These are phyloP conservation scores for Phoxinus phoxinus DNA, from an alignment of 2,113 vertebrate genomes.

Conservation along the genomic window DNA sequence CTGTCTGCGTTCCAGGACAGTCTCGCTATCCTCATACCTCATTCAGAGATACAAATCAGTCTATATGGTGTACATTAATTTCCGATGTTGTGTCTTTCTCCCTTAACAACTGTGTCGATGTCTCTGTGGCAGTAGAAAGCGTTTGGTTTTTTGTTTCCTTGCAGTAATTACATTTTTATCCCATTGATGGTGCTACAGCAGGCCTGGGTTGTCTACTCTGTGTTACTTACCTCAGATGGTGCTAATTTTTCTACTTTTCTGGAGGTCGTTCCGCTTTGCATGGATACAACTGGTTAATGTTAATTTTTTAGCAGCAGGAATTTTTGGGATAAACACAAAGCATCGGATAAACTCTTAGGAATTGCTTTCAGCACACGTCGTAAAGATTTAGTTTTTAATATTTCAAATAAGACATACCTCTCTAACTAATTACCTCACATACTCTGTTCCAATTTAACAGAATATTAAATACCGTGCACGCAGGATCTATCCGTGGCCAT, in stretches of 20 bases:
- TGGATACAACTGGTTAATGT: constrained; percentile 42
- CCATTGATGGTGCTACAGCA: constrained; percentile 83
- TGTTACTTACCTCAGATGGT: constrained; percentile 82
- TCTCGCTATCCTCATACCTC: constrained; percentile 62
- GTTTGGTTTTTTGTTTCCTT: neutral
- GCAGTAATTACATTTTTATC: constrained; percentile 70
- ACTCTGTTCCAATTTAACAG: constrained; percentile 24
- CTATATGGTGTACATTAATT: constrained; percentile 22
- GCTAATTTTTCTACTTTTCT: constrained; percentile 77
- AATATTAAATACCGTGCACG: neutral
- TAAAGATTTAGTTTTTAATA: neutral
- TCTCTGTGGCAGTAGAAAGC: neutral
- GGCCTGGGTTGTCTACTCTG: constrained; percentile 73
- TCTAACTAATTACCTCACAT: constrained; percentile 40
- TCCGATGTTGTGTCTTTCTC: constrained; percentile 9
- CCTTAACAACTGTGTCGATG: constrained; percentile 22
- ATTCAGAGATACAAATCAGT: constrained; percentile 67
- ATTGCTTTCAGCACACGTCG: neutral
- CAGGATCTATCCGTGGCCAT: neutral
- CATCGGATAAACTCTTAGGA: neutral
- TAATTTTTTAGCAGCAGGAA: constrained; percentile 19
- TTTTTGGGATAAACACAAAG: constrained; percentile 10
- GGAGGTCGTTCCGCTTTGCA: constrained; percentile 45
- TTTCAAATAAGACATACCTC: constrained; percentile 30
- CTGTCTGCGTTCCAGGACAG: constrained; percentile 66